Evolutionary conservation across 35 echinoderm and acorn worm genomes (phyloP), one percentile per base, ranked within the genome.

Genomic region (Apostichopus japonicus): DNA sequence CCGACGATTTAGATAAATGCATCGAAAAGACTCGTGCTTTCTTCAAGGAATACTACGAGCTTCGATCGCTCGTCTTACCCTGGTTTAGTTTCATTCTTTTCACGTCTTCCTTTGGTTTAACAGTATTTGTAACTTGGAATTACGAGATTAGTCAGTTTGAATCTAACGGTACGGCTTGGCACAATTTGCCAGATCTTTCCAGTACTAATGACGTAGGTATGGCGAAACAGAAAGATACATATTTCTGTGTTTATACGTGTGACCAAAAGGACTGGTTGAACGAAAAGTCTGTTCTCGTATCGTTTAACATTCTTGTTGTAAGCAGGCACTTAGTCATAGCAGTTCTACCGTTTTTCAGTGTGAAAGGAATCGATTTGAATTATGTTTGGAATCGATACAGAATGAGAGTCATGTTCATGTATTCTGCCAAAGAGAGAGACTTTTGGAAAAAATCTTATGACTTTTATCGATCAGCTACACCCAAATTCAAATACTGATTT

Each of bases 201-300:
- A 3, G 1, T 44, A 44, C 0, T 44, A 78, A 21, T 78, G 77
- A 22, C 77, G 2, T 10, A 10, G 57, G 57, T 13, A 10, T 10
- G 8, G 5, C 1, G 8, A 5, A 61, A 10, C n/a, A 2, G 6
- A 84, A 84, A 7, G 6, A 22, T 6, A n/a, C 21, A 23, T 57
- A 84, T 23, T 84, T 84, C 9, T 84, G 81, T 58, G 17, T 58
- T 23, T 84, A 84, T 21, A 57, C 81, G 56, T 84, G 81, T 57
- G 56, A 84, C 54, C 54, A 84, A 57, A 17, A 2, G 11, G 27
- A 80, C 14, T 14, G 33, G 33, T 10, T 44, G 23, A 1, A 61
- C 7, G 14, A 4, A 53, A 24, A 62, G 4, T 10, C 17, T 0
- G 56, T 54, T 6, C 56, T 84, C 56, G 5, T 58, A 23, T 55